phyloP scores from a whole-genome alignment of 2,888 invertebrate species.

The Slavum lentiscoides region DNA sequence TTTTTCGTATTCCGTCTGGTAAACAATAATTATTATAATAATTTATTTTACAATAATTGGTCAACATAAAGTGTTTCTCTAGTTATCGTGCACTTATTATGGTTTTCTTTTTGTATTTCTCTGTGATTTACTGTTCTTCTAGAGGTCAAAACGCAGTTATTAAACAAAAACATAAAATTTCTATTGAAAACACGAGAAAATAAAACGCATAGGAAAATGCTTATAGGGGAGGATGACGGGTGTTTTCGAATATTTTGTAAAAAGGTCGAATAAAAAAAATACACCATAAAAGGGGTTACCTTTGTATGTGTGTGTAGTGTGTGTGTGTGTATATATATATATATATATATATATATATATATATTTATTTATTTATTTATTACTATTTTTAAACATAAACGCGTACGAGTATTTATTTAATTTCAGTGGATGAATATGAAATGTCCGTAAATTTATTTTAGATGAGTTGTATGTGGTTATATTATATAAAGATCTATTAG shows the following conservation, averaged over 20 bases:
- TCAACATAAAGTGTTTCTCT: neutral
- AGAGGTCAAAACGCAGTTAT: constrained; percentile 6
- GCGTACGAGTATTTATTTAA: too few species aligned
- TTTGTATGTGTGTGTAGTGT: too few species aligned
- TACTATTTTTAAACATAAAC: too few species aligned
- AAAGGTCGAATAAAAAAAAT: neutral
- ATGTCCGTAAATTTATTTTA: too few species aligned
- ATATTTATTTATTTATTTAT: too few species aligned
- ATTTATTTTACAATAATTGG: constrained; percentile 43
- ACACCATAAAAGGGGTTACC: neutral
- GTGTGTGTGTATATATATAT: too few species aligned
- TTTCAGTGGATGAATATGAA: too few species aligned
- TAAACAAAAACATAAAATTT: neutral
- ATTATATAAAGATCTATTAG: too few species aligned
- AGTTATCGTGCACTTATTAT: constrained; percentile 1
- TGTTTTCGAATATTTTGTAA: neutral
- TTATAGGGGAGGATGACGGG: neutral
- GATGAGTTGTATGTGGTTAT: too few species aligned
- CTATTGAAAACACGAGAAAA: neutral
- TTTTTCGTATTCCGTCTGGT: constrained; percentile 22
- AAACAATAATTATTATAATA: constrained; percentile 49
- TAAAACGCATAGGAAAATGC: neutral
- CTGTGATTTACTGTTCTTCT: neutral
- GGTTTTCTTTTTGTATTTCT: neutral
- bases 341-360: too few species aligned